A percentile compares a stretch with the other conserved stretches of the same genome.
Conservation (phyloP, 2,888 invertebrate species). For the Troglohyphantes excavatus region DNA sequence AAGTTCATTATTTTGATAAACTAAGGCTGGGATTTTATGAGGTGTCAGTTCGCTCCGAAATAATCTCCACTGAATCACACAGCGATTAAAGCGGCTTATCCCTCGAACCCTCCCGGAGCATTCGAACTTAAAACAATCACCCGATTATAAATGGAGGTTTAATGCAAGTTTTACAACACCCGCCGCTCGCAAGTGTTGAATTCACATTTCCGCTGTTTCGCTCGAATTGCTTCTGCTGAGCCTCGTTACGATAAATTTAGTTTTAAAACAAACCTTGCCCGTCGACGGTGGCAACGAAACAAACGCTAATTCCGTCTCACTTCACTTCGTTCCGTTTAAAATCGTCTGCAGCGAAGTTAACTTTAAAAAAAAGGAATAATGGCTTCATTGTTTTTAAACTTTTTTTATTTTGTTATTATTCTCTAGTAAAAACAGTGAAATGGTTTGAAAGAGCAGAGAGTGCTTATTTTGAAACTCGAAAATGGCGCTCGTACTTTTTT, state of each 20-base stretch:
- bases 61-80: no score
- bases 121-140: no score
- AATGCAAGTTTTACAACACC: no score
- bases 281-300: background rate
- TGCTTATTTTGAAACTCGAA: constrained; percentile 44
- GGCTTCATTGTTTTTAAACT: background rate
- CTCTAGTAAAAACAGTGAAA: constrained; percentile 7
- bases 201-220: background rate
- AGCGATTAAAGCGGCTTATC: no score
- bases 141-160: no score
- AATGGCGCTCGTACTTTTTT: constrained; percentile 21
- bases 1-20: no score
- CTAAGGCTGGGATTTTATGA: no score
- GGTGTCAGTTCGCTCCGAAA: no score
- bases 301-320: constrained; percentile 48
- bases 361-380: constrained; percentile 16
- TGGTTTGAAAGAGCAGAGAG: constrained; percentile 12
- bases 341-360: constrained; percentile 31
- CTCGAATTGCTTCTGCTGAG: background rate
- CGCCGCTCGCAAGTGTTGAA: background rate
- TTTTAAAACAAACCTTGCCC: background rate
- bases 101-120: no score
- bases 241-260: constrained; percentile 34
- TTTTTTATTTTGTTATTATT: constrained; percentile 8
- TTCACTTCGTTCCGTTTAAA: constrained; percentile 34